Conservation (phyloP, 2,113 vertebrate species). For the Hyla sarda region DNA sequence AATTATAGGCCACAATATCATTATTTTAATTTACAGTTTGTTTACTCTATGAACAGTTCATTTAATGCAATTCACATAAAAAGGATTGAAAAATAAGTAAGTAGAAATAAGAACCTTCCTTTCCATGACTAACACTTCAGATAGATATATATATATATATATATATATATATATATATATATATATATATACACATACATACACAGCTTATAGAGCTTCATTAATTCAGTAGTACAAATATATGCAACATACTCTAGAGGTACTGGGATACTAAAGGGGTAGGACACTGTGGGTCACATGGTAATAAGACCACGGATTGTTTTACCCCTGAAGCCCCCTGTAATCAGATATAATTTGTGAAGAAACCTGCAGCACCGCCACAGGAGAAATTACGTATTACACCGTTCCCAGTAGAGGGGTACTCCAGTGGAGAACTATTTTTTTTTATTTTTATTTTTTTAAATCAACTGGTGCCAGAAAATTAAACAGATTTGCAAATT, state of each 20-base stretch:
- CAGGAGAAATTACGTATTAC: background rate
- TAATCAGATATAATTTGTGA: background rate
- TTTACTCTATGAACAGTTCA: background rate
- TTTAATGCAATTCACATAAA: background rate
- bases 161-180: no score
- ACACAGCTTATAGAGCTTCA: background rate
- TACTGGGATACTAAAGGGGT: background rate
- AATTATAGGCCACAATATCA: background rate
- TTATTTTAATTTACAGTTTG: background rate
- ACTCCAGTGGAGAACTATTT: no score
- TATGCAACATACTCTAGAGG: background rate
- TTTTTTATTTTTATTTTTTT: no score
- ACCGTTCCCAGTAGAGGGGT: background rate
- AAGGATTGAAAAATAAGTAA: background rate
- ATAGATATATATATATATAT: no score
- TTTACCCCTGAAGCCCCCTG: background rate
- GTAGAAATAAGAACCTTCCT: no score
- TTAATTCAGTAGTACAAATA: background rate
- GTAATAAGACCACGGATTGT: background rate
- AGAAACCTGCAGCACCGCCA: background rate
- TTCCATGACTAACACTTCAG: background rate
- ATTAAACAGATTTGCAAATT: no score
- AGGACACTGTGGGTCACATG: background rate
- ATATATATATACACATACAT: no score
- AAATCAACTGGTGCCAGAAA: no score